Evolutionary conservation across 2,888 invertebrate species (phyloP), one percentile per base, ranked within the genome.

Genomic region (Cheilosia vulpina): DNA sequence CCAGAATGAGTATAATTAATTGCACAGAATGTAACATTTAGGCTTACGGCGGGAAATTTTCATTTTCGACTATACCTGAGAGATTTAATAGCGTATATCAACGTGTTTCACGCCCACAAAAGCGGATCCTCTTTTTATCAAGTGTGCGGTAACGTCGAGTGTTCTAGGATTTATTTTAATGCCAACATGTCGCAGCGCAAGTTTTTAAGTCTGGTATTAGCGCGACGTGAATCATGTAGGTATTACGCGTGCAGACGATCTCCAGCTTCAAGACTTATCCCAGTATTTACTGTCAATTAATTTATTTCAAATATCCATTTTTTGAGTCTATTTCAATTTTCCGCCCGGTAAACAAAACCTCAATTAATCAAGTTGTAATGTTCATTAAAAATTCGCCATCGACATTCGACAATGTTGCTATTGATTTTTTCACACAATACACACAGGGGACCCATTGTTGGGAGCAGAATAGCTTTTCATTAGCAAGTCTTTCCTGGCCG

Each of bases 1-100:
- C 50, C 45, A 69, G 69, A 63, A 21, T 63, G 78, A 78, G 57
- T 24, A 71, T 63, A 71, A 78, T 78, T 78, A 78, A 78, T 78
- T 78, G 71, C 57, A 63, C 24, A 34, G 34, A 38, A 24, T 41
- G 60, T 21, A 41, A 41, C 9, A 34, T 62, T 34, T 45, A 5
- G 55, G 60, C 45, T 69, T 60, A 55, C 15, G 34, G 19, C 1
- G 43, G 31, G 57, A 55, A 55, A 50, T 75, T 65, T 75, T 75
- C 6, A 55, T 31, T 31, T 68, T 21, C 6, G 31, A 50, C 21
- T 58, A 15, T 24, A 15, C 52, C 45, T 11, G 53, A 45, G 45
- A 55, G 62, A 50, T 41, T 71, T 50, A 55, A 34, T 21, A 45
- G 53, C 19, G 19, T 34, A 47, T 11, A 63, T 21, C 6, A 41